Conservation (phyloP, 2,888 invertebrate genomes). For the Latrodectus hesperus region DNA sequence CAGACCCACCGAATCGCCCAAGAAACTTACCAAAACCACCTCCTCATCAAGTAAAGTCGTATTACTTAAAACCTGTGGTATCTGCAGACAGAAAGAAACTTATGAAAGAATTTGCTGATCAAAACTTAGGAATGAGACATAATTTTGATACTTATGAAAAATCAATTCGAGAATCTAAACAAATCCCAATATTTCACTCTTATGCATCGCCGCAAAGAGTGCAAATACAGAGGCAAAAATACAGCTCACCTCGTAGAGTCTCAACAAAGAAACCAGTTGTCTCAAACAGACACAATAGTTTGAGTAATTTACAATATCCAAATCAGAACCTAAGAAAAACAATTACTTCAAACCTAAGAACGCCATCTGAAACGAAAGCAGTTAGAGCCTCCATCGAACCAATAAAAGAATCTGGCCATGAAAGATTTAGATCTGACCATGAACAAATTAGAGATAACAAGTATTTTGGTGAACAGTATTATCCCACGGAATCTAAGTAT, state of each 20-base stretch:
- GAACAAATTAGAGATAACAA: neutral
- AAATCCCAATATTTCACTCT: constrained; percentile 9
- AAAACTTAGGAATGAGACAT: neutral
- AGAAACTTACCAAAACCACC: neutral
- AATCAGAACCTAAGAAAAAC: neutral
- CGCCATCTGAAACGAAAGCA: constrained; percentile 25
- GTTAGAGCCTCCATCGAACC: neutral
- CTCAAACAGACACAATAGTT: neutral
- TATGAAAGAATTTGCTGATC: constrained; percentile 26
- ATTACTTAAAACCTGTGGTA: constrained; percentile 24
- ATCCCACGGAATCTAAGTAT: too few species aligned
- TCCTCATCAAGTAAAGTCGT: constrained; percentile 13
- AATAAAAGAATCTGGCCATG: neutral
- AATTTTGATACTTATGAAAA: constrained; percentile 31
- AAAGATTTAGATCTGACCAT: too few species aligned
- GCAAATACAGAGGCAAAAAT: neutral
- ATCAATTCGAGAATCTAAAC: neutral
- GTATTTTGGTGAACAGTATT: neutral
- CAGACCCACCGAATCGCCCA: neutral
- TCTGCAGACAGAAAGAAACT: constrained; percentile 10
- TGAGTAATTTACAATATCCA: constrained; percentile 5
- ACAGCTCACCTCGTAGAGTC: neutral
- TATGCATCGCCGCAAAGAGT: constrained; percentile 12
- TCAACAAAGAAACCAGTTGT: neutral
- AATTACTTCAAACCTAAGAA: constrained; percentile 6